These are phyloP conservation scores for Poecilobothrus nobilitatus DNA, from an alignment of 2,888 invertebrate genomes.

Conservation along the genomic window DNA sequence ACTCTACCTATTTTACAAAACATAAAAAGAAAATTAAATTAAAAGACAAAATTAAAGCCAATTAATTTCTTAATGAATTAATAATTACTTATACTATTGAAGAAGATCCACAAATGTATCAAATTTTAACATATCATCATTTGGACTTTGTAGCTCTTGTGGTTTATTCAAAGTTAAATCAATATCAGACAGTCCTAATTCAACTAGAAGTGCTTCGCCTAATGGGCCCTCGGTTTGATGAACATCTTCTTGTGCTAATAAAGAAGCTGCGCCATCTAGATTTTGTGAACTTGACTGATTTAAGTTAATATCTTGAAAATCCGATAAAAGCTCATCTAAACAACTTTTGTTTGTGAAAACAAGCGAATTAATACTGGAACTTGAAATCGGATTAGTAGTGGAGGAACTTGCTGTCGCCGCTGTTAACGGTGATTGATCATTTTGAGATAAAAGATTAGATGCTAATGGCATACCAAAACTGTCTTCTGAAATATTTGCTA, in stretches of 20 bases:
- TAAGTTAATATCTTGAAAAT: slow-evolving; percentile 21
- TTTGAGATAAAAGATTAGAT: background rate
- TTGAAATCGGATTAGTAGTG: background rate
- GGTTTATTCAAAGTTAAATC: slow-evolving; percentile 29
- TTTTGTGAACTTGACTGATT: slow-evolving; percentile 2
- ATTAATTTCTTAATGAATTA: background rate
- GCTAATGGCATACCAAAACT: background rate
- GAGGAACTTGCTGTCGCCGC: too few relatives aligned
- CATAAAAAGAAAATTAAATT: too few relatives aligned
- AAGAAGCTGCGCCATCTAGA: background rate
- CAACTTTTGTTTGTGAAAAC: background rate
- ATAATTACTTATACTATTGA: background rate
- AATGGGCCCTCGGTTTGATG: background rate
- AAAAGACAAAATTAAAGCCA: background rate
- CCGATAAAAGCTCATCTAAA: slow-evolving; percentile 15
- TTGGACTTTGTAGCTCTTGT: background rate
- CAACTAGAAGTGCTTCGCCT: slow-evolving; percentile 44
- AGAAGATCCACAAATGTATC: background rate
- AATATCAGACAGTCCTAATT: slow-evolving; percentile 51
- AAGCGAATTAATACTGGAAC: background rate
- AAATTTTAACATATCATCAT: background rate
- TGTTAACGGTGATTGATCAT: background rate
- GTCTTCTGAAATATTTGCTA: background rate
- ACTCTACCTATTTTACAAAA: background rate
- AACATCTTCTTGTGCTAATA: slow-evolving; percentile 1